Base-by-base conservation (phyloP, 2,113 vertebrate genomes). In the Oryzias javanicus region DNA sequence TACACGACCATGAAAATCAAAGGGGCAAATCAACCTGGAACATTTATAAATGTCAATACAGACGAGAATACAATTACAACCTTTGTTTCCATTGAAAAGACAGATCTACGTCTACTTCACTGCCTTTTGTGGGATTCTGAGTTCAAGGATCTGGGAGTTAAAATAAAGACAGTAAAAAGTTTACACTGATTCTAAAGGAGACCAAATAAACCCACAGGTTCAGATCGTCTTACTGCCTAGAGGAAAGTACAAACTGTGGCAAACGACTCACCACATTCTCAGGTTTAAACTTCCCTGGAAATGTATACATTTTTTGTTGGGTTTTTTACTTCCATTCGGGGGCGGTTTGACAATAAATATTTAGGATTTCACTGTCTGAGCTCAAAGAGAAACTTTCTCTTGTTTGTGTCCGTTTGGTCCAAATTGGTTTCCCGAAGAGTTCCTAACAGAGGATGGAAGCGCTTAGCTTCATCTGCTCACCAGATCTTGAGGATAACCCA, bases 391-490 rank as follows among this genome's bases (percentile, higher is more conserved):
- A 35, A 40, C 3, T 24, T 3, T 24, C 22, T 18, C 5, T 54
- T 18, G 20, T 49, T 51, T 69, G 60, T 67, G 47, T 72, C 19
- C 67, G 53, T 60, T 44, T 42, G 54, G 17, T 53, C 41, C 46
- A 52, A 69, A 48, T 42, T 58, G n/a, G 64, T 41, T 82, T 79
- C 27, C 48, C 16, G 44, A 24, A 67, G 47, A 57, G 55, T 57
- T 69, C 49, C 35, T 42, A 42, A 68, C 14, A 45, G 16, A 45
- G 44, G 50, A 78, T 85, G 80, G 82, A 82, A 88, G 45, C 73
- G 71, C 81, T 88, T 82, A 78, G 20, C n/a, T 13, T 62, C 70
- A 82, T 86, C 78, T 89, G 85, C 14, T 70, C 41, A 13, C 27
- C 81, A 87, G 74, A 77, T 73, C 50, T 20, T 3, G 53, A 85